These are phyloP conservation scores for Drosophila ananassae DNA, from an alignment of 1,140 invertebrate species.

Conservation along the genomic window DNA sequence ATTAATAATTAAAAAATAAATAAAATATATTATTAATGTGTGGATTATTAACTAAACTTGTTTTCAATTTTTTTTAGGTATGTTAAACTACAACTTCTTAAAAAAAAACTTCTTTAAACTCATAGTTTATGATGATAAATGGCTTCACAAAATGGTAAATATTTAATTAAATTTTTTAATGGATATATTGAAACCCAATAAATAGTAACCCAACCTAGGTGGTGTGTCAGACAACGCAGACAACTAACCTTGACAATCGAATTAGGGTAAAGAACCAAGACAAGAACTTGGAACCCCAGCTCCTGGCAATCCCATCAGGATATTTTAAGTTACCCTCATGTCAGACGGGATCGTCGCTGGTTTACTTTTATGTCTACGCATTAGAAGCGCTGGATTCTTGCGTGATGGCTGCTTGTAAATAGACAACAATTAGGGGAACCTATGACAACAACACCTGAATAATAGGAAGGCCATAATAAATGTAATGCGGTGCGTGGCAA, in stretches of 20 bases:
- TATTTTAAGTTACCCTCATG: slow-evolving; percentile 13
- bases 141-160: slow-evolving; percentile 51
- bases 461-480: slow-evolving; percentile 55
- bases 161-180: not conserved
- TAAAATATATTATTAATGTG: not conserved
- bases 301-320: slow-evolving; percentile 18
- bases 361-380: slow-evolving; percentile 65
- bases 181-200: not conserved
- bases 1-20: not conserved
- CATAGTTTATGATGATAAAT: slow-evolving; percentile 21
- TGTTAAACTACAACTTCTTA: not conserved
- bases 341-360: slow-evolving; percentile 37
- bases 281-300: slow-evolving; percentile 17
- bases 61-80: slow-evolving; percentile 48
- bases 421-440: slow-evolving; percentile 78
- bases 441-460: slow-evolving; percentile 78
- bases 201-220: slow-evolving; percentile 11
- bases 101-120: not conserved
- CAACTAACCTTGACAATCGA: slow-evolving; percentile 72
- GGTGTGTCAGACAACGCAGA: slow-evolving; percentile 18
- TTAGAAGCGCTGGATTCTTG: slow-evolving; percentile 41
- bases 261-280: slow-evolving; percentile 52
- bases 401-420: slow-evolving; percentile 70
- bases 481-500: slow-evolving; percentile 62
- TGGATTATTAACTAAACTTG: not conserved